A percentile compares a stretch with the other conserved stretches of the same genome.
Evolutionary conservation across 1,140 invertebrate species (phyloP).

Genomic region (Papilio helenus): DNA sequence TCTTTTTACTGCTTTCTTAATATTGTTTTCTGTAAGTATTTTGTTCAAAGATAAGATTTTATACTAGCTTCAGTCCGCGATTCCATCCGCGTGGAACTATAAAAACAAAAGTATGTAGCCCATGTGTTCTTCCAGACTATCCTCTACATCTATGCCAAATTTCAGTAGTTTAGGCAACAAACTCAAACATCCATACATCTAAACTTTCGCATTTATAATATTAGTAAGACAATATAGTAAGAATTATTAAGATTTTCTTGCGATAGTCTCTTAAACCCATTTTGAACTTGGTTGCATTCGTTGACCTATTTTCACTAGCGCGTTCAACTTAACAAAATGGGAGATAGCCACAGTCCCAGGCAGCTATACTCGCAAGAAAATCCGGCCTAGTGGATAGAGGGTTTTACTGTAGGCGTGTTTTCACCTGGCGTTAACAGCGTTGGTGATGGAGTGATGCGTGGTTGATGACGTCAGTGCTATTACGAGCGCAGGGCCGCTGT

Average conservation of each 20-base stretch:
- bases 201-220: no score
- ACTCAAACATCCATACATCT: no score
- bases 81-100: no score
- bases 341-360: no score
- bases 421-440: neutral
- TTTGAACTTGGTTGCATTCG: neutral
- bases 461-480: slow-evolving; percentile 11
- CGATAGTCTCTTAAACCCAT: neutral
- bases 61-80: neutral
- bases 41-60: slow-evolving; percentile 1
- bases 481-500: slow-evolving; percentile 22
- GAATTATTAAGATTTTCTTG: neutral
- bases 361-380: neutral
- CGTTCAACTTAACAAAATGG: no score
- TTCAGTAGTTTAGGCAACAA: no score
- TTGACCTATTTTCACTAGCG: neutral
- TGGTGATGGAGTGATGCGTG: slow-evolving; percentile 16
- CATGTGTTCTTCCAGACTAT: no score
- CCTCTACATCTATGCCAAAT: no score
- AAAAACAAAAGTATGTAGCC: neutral
- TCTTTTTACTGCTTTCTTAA: neutral
- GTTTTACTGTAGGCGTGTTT: neutral
- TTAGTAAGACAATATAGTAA: no score
- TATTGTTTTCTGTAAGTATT: slow-evolving; percentile 10
- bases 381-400: neutral